These are phyloP conservation scores for Chrysocyon brachyurus DNA, from an alignment of 2,797 vertebrate species.

Conservation along the genomic window DNA sequence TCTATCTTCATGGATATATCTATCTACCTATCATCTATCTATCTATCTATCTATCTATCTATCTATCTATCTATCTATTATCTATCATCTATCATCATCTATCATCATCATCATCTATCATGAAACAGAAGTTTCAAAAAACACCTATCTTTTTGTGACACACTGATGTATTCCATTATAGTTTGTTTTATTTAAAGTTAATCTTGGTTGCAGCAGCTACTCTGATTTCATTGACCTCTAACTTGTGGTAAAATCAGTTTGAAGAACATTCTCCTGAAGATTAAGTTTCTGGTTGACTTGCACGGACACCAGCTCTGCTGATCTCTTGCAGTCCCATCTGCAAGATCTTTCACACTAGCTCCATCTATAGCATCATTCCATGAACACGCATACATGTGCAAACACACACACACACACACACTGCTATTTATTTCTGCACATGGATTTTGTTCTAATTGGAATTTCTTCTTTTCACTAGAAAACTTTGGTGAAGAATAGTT, in stretches of 20 bases:
- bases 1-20: neutral
- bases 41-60: neutral
- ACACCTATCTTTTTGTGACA: neutral
- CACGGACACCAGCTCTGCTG: neutral
- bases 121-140: neutral
- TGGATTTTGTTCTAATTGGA: neutral
- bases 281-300: neutral
- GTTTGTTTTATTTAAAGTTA: neutral
- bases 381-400: rapidly evolving
- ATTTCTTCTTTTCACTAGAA: neutral
- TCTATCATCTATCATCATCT: too few species aligned
- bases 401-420: rapidly evolving
- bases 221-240: neutral
- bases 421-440: neutral
- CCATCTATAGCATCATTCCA: too few species aligned
- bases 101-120: neutral
- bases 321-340: neutral
- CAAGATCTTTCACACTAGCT: neutral
- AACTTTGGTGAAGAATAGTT: neutral
- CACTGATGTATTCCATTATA: neutral
- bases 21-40: neutral
- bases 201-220: neutral
- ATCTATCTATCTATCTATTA: neutral
- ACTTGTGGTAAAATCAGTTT: neutral
- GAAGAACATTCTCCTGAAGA: neutral